A percentile compares a stretch with the other conserved stretches of the same genome.
These are phyloP conservation scores for Drosophila takahashii DNA, from an alignment of 1,140 invertebrate genomes.

Conservation along the genomic window DNA sequence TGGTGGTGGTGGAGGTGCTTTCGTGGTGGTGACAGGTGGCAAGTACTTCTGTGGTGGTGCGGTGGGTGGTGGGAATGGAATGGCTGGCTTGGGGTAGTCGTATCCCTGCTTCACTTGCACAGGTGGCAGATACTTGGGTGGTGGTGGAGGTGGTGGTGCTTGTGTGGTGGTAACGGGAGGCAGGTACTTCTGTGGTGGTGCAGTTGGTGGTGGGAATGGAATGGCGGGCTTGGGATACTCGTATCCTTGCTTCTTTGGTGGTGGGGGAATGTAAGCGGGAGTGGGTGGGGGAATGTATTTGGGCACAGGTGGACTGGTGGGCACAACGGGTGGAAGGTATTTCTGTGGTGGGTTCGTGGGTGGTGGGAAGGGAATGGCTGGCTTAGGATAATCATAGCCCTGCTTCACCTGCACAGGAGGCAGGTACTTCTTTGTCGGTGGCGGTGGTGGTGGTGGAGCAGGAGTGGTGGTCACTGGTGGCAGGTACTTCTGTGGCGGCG, in stretches of 20 bases:
- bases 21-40: slow-evolving; percentile 29
- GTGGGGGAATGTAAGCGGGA: slow-evolving; percentile 43
- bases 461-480: slow-evolving; percentile 38
- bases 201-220: slow-evolving; percentile 56
- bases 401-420: slow-evolving; percentile 35
- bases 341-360: slow-evolving; percentile 49
- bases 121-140: slow-evolving; percentile 30
- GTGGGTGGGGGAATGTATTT: slow-evolving; percentile 54
- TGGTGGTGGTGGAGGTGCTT: slow-evolving; percentile 36
- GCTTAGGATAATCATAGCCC: slow-evolving; percentile 65
- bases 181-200: slow-evolving; percentile 44
- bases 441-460: slow-evolving; percentile 13
- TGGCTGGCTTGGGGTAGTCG: slow-evolving; percentile 57
- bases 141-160: slow-evolving; percentile 26
- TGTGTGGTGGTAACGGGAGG: slow-evolving; percentile 26
- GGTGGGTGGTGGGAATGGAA: slow-evolving; percentile 50
- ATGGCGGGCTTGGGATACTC: slow-evolving; percentile 64
- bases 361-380: slow-evolving; percentile 58
- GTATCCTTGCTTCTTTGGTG: slow-evolving; percentile 51
- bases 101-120: slow-evolving; percentile 43
- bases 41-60: slow-evolving; percentile 29
- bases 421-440: slow-evolving; percentile 28
- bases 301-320: slow-evolving; percentile 46
- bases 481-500: slow-evolving; percentile 47
- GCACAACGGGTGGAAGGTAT: slow-evolving; percentile 55